These are phyloP conservation scores for Gambusia yucatana DNA, from an alignment of 2,797 vertebrate genomes.

Conservation along the genomic window DNA sequence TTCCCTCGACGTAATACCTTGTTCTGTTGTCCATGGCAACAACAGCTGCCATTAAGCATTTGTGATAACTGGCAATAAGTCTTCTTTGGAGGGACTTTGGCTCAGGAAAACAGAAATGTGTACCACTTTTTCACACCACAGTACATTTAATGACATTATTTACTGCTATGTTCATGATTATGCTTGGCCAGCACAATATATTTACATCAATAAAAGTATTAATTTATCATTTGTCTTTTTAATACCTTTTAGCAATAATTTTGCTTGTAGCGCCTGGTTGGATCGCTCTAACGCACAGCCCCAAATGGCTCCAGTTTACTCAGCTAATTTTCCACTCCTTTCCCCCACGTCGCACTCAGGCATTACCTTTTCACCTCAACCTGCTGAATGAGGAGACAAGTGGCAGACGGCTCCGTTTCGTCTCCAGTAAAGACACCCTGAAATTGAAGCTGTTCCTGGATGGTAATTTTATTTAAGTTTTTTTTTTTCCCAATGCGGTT, in stretches of 20 bases:
- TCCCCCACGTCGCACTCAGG: not conserved
- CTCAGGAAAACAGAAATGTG: not conserved
- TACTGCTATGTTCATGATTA: not conserved
- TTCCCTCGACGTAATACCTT: not conserved
- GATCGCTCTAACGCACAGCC: not conserved
- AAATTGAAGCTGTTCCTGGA: not conserved
- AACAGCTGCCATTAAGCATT: not conserved
- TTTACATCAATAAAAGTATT: not conserved
- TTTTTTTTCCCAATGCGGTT: not conserved
- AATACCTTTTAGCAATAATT: not conserved
- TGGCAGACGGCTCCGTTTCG: not conserved
- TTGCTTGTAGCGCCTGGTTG: not conserved
- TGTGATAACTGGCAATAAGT: not conserved
- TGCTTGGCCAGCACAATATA: not conserved
- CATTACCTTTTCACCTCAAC: not conserved
- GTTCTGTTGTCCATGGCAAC: no score
- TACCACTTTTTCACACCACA: not conserved
- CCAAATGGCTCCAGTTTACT: not conserved
- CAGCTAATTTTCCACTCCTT: not conserved
- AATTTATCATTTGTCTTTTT: not conserved
- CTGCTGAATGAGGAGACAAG: slow-evolving; percentile 1
- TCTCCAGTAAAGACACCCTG: not conserved
- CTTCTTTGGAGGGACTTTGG: not conserved
- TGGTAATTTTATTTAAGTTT: no score
- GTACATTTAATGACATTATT: not conserved